phyloP scores from a whole-genome alignment of 1,140 invertebrate genomes.

The Samia ricini region DNA sequence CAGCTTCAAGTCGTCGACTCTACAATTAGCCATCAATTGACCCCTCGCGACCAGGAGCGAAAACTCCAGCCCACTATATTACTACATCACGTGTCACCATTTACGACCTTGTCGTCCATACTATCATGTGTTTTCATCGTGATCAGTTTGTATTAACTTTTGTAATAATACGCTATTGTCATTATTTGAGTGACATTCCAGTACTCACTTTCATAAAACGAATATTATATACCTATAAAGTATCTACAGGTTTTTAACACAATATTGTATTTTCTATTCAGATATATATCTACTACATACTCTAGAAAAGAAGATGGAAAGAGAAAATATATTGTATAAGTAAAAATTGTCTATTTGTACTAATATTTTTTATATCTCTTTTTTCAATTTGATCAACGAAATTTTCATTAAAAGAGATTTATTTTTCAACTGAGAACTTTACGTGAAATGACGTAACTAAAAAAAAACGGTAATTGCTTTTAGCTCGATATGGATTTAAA shows the following conservation, averaged over 20 bases:
- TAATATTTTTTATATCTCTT: too few species aligned
- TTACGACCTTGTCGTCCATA: conserved; percentile 15
- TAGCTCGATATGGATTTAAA: background rate
- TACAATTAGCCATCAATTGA: conserved; percentile 64
- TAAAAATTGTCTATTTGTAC: too few species aligned
- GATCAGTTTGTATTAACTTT: conserved; percentile 14
- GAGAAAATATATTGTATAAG: too few species aligned
- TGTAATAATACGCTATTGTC: conserved; percentile 8
- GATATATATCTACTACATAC: too few species aligned
- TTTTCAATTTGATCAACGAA: too few species aligned
- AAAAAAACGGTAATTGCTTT: background rate
- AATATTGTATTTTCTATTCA: too few species aligned
- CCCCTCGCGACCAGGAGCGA: conserved; percentile 41
- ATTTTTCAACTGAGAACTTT: too few species aligned
- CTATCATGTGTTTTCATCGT: conserved; percentile 12
- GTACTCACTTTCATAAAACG: too few species aligned
- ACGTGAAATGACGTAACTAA: background rate
- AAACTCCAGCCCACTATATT: conserved; percentile 22
- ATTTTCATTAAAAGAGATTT: too few species aligned
- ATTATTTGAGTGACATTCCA: background rate
- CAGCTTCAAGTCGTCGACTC: conserved; percentile 31
- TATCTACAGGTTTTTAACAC: too few species aligned
- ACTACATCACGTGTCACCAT: conserved; percentile 14
- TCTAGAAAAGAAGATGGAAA: too few species aligned
- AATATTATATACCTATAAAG: too few species aligned